phyloP scores from a whole-genome alignment of 2,113 vertebrate species.

The Vombatus ursinus region DNA sequence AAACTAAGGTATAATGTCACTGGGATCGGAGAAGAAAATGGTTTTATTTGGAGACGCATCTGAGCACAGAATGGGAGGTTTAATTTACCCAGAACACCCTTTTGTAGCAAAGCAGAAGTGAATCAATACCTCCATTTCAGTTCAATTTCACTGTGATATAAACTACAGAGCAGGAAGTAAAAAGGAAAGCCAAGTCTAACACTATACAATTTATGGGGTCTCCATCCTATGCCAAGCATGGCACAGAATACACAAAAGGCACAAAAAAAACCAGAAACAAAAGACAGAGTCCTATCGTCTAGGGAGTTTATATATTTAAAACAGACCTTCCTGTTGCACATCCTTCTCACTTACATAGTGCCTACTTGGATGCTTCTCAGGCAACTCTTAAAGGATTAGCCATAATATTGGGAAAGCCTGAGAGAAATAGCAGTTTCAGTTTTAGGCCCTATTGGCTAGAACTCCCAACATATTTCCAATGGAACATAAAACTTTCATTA shows the following conservation, averaged over 20 bases:
- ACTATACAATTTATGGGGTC: background rate
- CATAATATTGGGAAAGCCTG: background rate
- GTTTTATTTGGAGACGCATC: background rate
- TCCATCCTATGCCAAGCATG: background rate
- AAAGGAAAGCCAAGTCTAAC: background rate
- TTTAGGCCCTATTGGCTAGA: background rate
- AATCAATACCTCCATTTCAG: background rate
- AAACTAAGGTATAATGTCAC: background rate
- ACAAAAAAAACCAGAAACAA: background rate
- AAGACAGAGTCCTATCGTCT: background rate
- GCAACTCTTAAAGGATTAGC: background rate
- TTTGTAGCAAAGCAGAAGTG: background rate
- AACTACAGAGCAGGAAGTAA: background rate
- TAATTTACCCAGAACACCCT: background rate
- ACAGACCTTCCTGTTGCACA: background rate
- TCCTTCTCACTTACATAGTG: background rate
- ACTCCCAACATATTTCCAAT: background rate
- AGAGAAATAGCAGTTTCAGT: too few species aligned
- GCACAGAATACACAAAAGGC: background rate
- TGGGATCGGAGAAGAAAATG: background rate
- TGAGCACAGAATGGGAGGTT: background rate
- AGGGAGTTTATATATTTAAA: background rate
- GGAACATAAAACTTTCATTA: background rate
- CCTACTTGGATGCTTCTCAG: background rate
- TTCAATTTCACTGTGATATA: background rate